phyloP scores from a whole-genome alignment of 2,113 vertebrate genomes.

The Panthera leo region DNA sequence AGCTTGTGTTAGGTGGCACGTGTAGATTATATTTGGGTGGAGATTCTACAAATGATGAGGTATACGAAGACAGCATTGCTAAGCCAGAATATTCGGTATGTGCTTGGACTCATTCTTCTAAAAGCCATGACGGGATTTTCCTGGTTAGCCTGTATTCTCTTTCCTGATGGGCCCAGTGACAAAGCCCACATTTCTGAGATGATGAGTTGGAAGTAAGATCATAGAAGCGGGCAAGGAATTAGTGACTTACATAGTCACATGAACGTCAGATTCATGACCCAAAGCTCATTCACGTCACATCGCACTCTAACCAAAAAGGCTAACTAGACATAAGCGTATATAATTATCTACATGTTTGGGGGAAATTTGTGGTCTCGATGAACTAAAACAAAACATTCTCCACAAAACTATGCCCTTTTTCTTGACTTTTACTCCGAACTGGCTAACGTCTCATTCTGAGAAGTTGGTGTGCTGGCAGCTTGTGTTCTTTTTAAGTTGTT shows the following conservation, averaged over 20 bases:
- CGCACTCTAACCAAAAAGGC: no score
- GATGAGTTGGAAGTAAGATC: not conserved
- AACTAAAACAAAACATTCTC: not conserved
- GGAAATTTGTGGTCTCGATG: not conserved
- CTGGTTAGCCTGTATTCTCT: not conserved
- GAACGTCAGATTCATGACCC: not conserved
- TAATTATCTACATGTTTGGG: rapidly evolving
- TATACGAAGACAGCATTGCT: not conserved
- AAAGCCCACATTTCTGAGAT: not conserved
- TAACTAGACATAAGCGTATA: rapidly evolving
- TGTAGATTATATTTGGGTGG: not conserved
- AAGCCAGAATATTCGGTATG: rapidly evolving
- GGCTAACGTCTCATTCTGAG: not conserved
- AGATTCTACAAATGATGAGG: not conserved
- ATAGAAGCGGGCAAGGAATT: not conserved
- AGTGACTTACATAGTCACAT: not conserved
- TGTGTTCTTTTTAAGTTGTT: not conserved
- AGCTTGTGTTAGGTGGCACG: not conserved
- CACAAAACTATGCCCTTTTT: not conserved
- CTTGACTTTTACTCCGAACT: not conserved
- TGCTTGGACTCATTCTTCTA: not conserved
- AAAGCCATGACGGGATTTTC: not conserved
- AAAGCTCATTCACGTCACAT: not conserved
- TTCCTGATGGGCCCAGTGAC: not conserved
- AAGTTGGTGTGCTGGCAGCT: not conserved